These are phyloP conservation scores for Huso huso DNA, from an alignment of 2,797 vertebrate genomes.

Conservation along the genomic window DNA sequence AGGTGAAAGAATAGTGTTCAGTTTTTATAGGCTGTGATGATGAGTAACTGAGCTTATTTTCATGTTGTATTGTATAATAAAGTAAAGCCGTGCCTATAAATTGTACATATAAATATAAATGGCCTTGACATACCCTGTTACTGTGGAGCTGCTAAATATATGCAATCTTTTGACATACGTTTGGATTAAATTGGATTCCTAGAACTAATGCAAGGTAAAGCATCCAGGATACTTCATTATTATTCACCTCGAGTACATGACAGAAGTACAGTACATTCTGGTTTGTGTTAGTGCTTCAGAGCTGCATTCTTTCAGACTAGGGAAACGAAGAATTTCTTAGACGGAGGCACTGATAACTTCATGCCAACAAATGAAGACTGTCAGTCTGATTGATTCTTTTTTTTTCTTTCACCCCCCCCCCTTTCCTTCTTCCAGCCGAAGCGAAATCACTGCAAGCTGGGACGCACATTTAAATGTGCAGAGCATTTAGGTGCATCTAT, in stretches of 20 bases:
- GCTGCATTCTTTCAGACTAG: constrained; percentile 24
- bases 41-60: no score
- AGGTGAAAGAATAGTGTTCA: no score
- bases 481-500: constrained; percentile 27
- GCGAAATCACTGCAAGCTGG: constrained; percentile 25
- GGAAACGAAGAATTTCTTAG: constrained; percentile 58
- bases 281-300: constrained; percentile 46
- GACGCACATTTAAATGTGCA: constrained; percentile 32
- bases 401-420: constrained; percentile 32
- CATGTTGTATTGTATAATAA: no score
- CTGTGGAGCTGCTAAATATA: no score
- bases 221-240: constrained; percentile 63
- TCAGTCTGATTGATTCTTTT: constrained; percentile 58
- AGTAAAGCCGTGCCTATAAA: no score
- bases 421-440: constrained; percentile 29
- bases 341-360: constrained; percentile 65
- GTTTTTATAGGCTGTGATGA: no score
- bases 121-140: no score
- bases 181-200: constrained; percentile 24
- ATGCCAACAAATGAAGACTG: constrained; percentile 71
- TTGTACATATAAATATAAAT: no score
- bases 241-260: constrained; percentile 52
- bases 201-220: constrained; percentile 52
- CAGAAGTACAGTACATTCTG: constrained; percentile 48
- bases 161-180: neutral